Evolutionary conservation across 2,113 vertebrate genomes (phyloP), one percentile per base, ranked within the genome.

Genomic region (Pantherophis guttatus): DNA sequence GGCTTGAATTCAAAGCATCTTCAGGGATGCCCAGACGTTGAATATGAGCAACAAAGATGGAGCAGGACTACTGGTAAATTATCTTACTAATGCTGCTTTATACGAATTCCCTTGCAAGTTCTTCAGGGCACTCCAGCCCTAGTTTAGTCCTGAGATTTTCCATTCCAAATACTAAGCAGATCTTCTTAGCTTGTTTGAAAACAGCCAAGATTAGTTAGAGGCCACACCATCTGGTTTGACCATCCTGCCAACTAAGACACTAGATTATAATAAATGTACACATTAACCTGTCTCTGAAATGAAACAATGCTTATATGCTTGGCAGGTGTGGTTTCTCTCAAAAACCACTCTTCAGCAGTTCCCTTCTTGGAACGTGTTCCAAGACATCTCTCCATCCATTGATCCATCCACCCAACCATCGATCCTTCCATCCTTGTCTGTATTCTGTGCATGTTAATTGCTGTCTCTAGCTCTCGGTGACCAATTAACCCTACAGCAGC

Each of bases 401-500:
- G 62, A 70, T 70, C 62, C 1, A 3, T 70, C 29, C 29, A 15
- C 29, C 62, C 29, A 70, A 5, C 29, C 12, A 70, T n/a, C n/a
- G 29, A 81, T 81, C 21, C 33, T 53, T 57, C 8, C 13, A 17
- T 70, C 9, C 24, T 9, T 39, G 8, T 5, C 53, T 62, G 9
- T 2, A 44, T 81, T 90, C 19, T 87, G 23, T 53, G 9, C 48
- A 53, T 44, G 29, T 23, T 53, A 53, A 53, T n/a, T 86, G 29
- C 44, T 86, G 17, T 24, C 26, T 2, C 50, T 85, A 87, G 26
- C 62, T 21, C 52, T 70, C 50, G 65, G n/a, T 53, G 87, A 70
- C 93, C 93, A 92, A 89, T 91, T 48, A 33, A 75, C 91, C 92
- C 90, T 92, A 86, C 57, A 58, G 91, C 91, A 2, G 7, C 6